Percentiles rank a stretch among this genome's conserved stretches.
Evolutionary conservation across 2,113 vertebrate species (phyloP).

Genomic region (Odobenus rosmarus): DNA sequence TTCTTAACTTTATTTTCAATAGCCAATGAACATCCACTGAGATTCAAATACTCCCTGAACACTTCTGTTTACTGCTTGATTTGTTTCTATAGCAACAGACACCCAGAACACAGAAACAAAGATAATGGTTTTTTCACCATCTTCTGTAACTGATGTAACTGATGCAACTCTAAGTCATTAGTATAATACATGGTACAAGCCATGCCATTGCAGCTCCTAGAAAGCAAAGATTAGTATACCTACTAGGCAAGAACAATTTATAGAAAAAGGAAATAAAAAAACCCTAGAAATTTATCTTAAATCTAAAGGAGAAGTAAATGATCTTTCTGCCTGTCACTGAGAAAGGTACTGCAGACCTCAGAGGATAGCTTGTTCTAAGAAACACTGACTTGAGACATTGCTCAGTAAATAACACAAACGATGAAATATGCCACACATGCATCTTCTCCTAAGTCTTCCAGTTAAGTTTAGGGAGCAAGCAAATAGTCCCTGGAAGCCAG

Average conservation of each 20-base stretch:
- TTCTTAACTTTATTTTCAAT: conserved; percentile 53
- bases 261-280: background rate
- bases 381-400: background rate
- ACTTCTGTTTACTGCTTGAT: conserved; percentile 46
- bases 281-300: background rate
- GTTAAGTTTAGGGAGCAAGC: background rate
- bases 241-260: conserved; percentile 16
- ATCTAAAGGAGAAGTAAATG: conserved; percentile 15
- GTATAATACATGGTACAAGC: background rate
- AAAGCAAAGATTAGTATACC: conserved; percentile 5
- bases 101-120: conserved; percentile 25
- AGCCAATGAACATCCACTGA: conserved; percentile 32
- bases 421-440: background rate
- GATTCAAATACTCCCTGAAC: conserved; percentile 48
- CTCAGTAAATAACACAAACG: conserved; percentile 24
- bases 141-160: conserved; percentile 35
- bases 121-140: conserved; percentile 14
- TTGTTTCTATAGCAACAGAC: conserved; percentile 57
- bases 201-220: background rate
- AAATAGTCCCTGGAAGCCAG: background rate
- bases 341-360: conserved; percentile 14
- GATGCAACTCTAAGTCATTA: background rate
- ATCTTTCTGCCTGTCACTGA: background rate
- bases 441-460: conserved; percentile 15
- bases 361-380: background rate